Evolutionary conservation across 1,140 invertebrate genomes (phyloP), one percentile per base, ranked within the genome.

Genomic region (Zaprionus taronus): DNA sequence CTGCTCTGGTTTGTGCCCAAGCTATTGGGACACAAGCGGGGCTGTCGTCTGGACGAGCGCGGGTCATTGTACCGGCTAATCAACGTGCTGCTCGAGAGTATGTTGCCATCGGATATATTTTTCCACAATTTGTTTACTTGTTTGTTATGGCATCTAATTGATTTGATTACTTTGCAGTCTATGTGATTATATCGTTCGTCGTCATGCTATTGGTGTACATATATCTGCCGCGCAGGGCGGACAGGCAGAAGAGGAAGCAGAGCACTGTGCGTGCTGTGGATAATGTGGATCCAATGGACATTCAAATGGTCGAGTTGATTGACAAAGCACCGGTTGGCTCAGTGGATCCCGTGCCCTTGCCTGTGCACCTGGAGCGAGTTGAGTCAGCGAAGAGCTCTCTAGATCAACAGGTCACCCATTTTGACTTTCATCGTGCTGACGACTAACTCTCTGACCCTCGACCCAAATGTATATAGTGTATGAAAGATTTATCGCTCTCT

Each of bases 121-220:
- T 17, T 11, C 12, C 1, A 12, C 7, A 9, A 5, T 31, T 11
- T 57, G 5, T 28, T 57, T 26, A 9, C 7, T 17, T 22, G 47
- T 20, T 49, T 49, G n/a, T 49, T 51, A 12, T 22, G 20, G 26
- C 22, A 9, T 56, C 26, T 56, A 56, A 28, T 56, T 31, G 15
- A 56, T 56, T 56, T 28, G 26, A 58, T 58, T 58, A 34, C 28
- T 34, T 58, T 58, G 12, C 53, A 75, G 72, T 28, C 60, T 75
- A 75, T 75, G 67, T 75, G 53, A 75, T 71, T 44, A 11, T 71
- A 31, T 75, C 72, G 4, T 71, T 75, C 31, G 11, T 62, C 11
- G 24, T 75, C 24, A 71, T 75, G 53, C 20, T 41, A 11, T 38
- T 71, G 67, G 53, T 64, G 41, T 75, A 58, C 34, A 41, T 26